Evolutionary conservation across 2,113 vertebrate genomes (phyloP).

Genomic region (Gadus macrocephalus): DNA sequence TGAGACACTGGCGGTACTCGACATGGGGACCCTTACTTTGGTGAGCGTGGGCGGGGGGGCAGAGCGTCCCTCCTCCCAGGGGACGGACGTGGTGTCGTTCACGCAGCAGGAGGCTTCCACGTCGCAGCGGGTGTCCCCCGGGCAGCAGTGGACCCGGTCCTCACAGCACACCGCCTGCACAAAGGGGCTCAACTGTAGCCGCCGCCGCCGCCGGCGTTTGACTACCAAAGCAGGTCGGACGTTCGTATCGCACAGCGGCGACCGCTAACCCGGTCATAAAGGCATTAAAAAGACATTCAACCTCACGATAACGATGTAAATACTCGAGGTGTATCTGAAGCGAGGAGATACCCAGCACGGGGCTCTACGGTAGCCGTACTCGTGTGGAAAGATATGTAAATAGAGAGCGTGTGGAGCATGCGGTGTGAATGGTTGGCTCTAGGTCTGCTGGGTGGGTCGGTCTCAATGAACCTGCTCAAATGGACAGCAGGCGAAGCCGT

Average conservation of each 20-base stretch:
- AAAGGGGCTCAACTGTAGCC: conserved; percentile 11
- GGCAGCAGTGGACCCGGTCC: conserved; percentile 72
- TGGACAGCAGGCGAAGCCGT: conserved; percentile 68
- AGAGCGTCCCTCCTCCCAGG: conserved; percentile 41
- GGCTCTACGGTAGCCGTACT: too few relatives aligned
- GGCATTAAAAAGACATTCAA: conserved; percentile 21
- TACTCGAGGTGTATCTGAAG: too few relatives aligned
- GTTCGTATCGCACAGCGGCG: conserved; percentile 25
- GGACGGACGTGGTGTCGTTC: conserved; percentile 50
- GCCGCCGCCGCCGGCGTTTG: conserved; percentile 42
- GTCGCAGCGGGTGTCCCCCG: conserved; percentile 46
- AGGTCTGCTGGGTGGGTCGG: not conserved
- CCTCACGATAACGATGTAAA: too few relatives aligned
- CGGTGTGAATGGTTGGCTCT: too few relatives aligned
- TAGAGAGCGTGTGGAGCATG: too few relatives aligned
- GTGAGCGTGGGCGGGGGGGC: conserved; percentile 15
- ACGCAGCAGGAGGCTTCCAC: conserved; percentile 38
- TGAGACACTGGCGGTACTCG: too few relatives aligned
- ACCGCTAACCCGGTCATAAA: conserved; percentile 29
- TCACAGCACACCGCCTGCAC: conserved; percentile 72
- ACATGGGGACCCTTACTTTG: conserved; percentile 47
- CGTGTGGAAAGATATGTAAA: too few relatives aligned
- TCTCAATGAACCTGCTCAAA: conserved; percentile 45
- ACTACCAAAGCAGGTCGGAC: conserved; percentile 44
- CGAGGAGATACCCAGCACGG: too few relatives aligned